These are phyloP conservation scores for Tortricodes alternella DNA, from an alignment of 2,888 invertebrate genomes.

Conservation along the genomic window DNA sequence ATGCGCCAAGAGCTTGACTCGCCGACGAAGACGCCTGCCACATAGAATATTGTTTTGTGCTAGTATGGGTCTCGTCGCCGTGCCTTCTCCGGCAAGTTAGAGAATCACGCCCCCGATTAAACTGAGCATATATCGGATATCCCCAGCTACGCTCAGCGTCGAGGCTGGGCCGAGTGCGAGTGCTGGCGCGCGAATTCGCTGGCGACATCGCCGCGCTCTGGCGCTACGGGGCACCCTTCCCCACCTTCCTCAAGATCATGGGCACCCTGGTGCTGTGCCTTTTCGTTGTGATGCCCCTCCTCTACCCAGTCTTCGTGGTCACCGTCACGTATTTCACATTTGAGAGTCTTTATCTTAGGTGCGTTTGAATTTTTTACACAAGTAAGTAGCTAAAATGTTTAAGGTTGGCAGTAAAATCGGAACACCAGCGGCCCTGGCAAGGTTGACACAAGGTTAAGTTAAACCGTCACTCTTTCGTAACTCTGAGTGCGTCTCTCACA, in stretches of 20 bases:
- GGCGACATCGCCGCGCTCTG: conserved; percentile 66
- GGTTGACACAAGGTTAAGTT: too few relatives aligned
- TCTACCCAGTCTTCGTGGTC: conserved; percentile 66
- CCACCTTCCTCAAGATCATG: conserved; percentile 75
- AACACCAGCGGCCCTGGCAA: too few relatives aligned
- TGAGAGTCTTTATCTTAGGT: conserved; percentile 71
- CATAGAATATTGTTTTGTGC: too few relatives aligned
- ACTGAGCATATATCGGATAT: not conserved
- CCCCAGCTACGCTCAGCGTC: conserved; percentile 64
- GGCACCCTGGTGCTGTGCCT: conserved; percentile 67
- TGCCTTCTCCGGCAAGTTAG: too few relatives aligned
- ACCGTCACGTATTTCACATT: conserved; percentile 63
- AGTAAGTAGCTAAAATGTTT: too few relatives aligned
- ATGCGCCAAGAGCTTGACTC: too few relatives aligned
- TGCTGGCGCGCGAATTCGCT: conserved; percentile 61
- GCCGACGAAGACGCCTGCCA: too few relatives aligned
- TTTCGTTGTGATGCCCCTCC: conserved; percentile 62
- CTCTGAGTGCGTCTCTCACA: too few relatives aligned
- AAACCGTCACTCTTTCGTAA: too few relatives aligned
- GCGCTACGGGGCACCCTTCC: conserved; percentile 76
- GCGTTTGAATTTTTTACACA: conserved; percentile 25
- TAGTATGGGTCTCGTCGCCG: too few relatives aligned
- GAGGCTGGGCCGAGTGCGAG: conserved; percentile 55
- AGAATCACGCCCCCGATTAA: too few relatives aligned
- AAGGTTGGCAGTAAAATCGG: too few relatives aligned